These are phyloP conservation scores for Petrolisthes manimaculis DNA, from an alignment of 2,888 invertebrate species.

Conservation along the genomic window DNA sequence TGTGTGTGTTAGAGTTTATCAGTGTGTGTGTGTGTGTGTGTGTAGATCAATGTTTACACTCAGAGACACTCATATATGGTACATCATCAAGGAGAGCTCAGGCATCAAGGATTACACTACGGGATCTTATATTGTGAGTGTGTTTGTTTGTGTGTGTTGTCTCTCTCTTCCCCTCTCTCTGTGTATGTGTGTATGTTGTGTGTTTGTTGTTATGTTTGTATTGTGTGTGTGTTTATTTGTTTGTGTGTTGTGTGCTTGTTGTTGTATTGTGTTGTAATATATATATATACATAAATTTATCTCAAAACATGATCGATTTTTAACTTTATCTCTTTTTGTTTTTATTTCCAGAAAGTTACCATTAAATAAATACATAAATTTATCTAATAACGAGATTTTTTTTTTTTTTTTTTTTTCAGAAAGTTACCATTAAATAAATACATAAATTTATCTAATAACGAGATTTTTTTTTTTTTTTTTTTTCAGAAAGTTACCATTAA, in stretches of 20 bases:
- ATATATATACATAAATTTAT: too few species aligned
- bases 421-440: not conserved
- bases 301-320: too few species aligned
- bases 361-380: too few species aligned
- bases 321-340: too few species aligned
- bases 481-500: not conserved
- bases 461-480: not conserved
- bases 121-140: slow-evolving; percentile 45
- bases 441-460: not conserved
- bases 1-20: too few species aligned
- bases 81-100: slow-evolving; percentile 53
- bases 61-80: slow-evolving; percentile 44
- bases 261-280: too few species aligned
- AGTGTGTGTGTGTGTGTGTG: too few species aligned
- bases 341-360: too few species aligned
- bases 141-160: not conserved
- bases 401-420: slow-evolving; percentile 1
- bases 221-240: too few species aligned
- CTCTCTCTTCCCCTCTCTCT: too few species aligned
- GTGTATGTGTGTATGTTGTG: too few species aligned
- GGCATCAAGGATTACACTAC: slow-evolving; percentile 40
- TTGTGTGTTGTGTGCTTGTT: too few species aligned
- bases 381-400: not conserved
- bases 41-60: slow-evolving; percentile 53
- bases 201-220: not conserved